Percentiles rank a stretch among this genome's conserved stretches.
These are phyloP conservation scores for Pelecanus crispus DNA, from an alignment of 2,113 vertebrate genomes.

Conservation along the genomic window DNA sequence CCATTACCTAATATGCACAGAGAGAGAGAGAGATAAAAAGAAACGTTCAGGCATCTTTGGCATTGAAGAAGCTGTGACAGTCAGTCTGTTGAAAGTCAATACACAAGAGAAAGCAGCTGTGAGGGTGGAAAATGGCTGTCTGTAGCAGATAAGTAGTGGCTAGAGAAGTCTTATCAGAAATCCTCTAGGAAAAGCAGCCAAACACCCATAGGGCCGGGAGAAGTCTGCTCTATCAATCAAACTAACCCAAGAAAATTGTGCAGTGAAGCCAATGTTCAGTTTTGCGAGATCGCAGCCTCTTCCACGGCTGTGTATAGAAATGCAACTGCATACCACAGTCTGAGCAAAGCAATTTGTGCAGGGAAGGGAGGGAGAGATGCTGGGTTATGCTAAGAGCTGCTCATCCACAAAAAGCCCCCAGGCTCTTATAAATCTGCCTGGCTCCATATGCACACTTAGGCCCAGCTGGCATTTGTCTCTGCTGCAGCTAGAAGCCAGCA, in stretches of 20 bases:
- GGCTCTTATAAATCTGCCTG: background rate
- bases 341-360: background rate
- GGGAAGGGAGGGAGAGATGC: background rate
- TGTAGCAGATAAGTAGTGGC: slow-evolving; percentile 57
- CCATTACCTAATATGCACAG: background rate
- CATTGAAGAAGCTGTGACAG: background rate
- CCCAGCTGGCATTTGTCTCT: background rate
- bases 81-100: background rate
- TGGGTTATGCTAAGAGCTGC: background rate
- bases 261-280: background rate
- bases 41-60: background rate
- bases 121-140: slow-evolving; percentile 28
- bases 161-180: slow-evolving; percentile 43
- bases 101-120: slow-evolving; percentile 8
- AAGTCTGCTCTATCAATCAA: background rate
- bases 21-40: background rate
- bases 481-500: background rate
- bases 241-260: background rate
- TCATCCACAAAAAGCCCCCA: background rate
- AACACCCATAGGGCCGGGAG: background rate
- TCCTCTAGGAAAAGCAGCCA: slow-evolving; percentile 39
- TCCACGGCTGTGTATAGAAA: background rate
- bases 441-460: background rate
- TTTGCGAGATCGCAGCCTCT: background rate
- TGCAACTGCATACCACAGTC: background rate